Conservation (phyloP, 2,888 invertebrate genomes). For the Sinotaia quadrata region DNA sequence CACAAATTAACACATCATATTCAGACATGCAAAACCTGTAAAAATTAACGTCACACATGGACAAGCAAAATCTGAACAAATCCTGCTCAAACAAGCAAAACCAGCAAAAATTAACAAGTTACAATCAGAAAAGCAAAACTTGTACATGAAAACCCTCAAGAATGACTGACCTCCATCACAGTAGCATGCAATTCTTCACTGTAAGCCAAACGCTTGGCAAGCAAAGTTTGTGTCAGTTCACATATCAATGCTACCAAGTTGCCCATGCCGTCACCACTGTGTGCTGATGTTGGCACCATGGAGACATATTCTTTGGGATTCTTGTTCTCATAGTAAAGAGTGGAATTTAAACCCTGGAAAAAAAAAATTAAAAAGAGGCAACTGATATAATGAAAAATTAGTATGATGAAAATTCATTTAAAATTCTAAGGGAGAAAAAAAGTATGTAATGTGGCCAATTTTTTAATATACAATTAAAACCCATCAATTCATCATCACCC, state of each 20-base stretch:
- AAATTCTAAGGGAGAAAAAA: neutral
- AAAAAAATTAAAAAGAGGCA: no score
- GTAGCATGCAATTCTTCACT: constrained; percentile 88
- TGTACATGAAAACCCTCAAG: no score
- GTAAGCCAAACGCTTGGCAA: constrained; percentile 90
- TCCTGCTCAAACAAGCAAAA: no score
- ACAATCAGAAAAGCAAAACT: no score
- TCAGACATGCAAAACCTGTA: no score
- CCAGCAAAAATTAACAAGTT: no score
- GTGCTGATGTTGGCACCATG: constrained; percentile 97
- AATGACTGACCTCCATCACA: constrained; percentile 74
- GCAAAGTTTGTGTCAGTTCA: constrained; percentile 89
- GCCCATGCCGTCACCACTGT: constrained; percentile 98
- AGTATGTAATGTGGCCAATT: neutral
- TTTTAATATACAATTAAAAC: neutral
- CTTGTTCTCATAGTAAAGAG: constrained; percentile 95
- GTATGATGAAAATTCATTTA: neutral
- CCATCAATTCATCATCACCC: no score
- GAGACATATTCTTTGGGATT: constrained; percentile 94
- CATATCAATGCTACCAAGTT: constrained; percentile 95
- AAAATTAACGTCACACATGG: no score
- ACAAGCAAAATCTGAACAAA: no score
- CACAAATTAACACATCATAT: no score
- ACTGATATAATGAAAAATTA: neutral
- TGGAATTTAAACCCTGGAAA: constrained; percentile 89